Base-by-base conservation (phyloP, 2,888 invertebrate species). In the Cerastoderma edule region DNA sequence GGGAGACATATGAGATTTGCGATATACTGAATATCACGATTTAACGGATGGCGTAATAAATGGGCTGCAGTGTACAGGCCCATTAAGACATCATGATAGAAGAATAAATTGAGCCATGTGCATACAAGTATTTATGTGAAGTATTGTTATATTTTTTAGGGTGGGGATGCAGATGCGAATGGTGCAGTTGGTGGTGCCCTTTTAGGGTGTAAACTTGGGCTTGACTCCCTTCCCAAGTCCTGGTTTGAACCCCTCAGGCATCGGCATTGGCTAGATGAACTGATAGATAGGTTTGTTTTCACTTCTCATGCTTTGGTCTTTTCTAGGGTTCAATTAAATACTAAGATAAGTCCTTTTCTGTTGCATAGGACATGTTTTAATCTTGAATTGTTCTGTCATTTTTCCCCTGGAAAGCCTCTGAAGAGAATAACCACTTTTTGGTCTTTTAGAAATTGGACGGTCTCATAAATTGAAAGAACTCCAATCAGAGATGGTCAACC, bases 91-190 rank as follows among this genome's bases (percentile, higher is more conserved):
- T n/a, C n/a, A n/a, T n/a, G n/a, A n/a, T n/a, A n/a, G n/a, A n/a
- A n/a, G n/a, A n/a, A n/a, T n/a, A n/a, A n/a, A n/a, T n/a, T n/a
- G n/a, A n/a, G n/a, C n/a, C n/a, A n/a, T n/a, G n/a, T n/a, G n/a
- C n/a, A n/a, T n/a, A n/a, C n/a, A n/a, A n/a, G n/a, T n/a, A n/a
- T n/a, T n/a, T n/a, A n/a, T n/a, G n/a, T n/a, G n/a, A n/a, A n/a
- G n/a, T n/a, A n/a, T n/a, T n/a, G n/a, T n/a, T n/a, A n/a, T n/a
- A n/a, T n/a, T n/a, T 22, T 50, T 22, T 24, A 91, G 90, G 91
- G 88, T 68, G 91, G 91, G 13, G 91, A 91, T 83, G 89, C 91
- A 46, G 91, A 91, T 80, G 90, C 91, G 24, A 91, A 91, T 80
- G 89, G 86, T 44, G 89, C 89, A 33, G 89, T 90, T 32, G 91